Percentiles rank a stretch among this genome's conserved stretches.
These are phyloP conservation scores for Lepidocolaptes lacrymiger DNA, from an alignment of 2,797 vertebrate genomes.

Conservation along the genomic window DNA sequence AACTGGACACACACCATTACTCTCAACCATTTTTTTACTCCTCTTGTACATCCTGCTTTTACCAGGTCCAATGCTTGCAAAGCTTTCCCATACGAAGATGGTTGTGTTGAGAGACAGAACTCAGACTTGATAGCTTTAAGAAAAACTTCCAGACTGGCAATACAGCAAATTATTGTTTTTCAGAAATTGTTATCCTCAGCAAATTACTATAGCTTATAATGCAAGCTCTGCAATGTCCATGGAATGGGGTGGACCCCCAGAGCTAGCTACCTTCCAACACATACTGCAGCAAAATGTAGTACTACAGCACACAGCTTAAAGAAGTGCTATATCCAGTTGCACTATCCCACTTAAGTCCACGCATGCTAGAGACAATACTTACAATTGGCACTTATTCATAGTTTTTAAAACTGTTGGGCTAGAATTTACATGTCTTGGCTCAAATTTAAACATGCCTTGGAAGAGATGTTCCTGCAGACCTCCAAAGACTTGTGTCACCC, in stretches of 20 bases:
- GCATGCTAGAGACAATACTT: background rate
- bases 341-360: background rate
- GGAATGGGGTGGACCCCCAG: background rate
- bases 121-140: background rate
- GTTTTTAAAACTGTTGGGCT: background rate
- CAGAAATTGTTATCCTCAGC: background rate
- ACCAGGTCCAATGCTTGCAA: background rate
- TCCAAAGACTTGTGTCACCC: background rate
- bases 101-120: background rate
- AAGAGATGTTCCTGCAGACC: background rate
- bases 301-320: background rate
- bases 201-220: background rate
- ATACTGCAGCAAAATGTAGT: background rate
- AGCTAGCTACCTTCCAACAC: background rate
- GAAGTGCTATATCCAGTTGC: background rate
- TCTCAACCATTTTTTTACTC: background rate
- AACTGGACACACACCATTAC: background rate
- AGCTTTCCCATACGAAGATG: background rate
- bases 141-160: background rate
- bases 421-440: background rate
- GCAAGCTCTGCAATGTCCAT: background rate
- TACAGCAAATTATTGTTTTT: background rate
- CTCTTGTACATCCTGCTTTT: background rate
- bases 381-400: accelerated
- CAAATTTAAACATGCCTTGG: background rate